Evolutionary conservation across 2,797 vertebrate species (phyloP).

Genomic region (Coendou prehensilis): DNA sequence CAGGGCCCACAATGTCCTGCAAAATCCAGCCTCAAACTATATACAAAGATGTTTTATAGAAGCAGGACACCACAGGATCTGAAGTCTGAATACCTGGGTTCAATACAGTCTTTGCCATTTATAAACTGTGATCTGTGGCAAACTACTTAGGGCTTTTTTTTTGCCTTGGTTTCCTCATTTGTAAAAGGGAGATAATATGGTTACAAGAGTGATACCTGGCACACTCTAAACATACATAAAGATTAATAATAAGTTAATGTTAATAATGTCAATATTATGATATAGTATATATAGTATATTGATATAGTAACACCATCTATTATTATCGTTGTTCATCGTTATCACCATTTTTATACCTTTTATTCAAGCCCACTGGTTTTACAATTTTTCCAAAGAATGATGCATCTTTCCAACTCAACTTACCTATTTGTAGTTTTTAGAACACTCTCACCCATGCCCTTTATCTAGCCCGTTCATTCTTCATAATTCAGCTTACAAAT

Average conservation of each 20-base stretch:
- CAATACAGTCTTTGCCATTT: conserved; percentile 49
- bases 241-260: not conserved
- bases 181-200: conserved; percentile 4
- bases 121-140: not conserved
- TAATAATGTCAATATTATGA: not conserved
- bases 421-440: not conserved
- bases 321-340: not conserved
- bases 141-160: not conserved
- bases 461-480: not conserved
- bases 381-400: conserved; percentile 53
- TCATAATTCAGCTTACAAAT: not conserved
- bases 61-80: not conserved
- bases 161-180: conserved; percentile 6
- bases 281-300: not conserved
- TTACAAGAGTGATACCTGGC: not conserved
- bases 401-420: conserved; percentile 4
- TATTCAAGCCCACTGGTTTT: not conserved
- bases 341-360: not conserved
- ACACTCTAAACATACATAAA: not conserved
- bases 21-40: conserved; percentile 11
- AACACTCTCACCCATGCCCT: not conserved
- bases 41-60: not conserved
- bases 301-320: not conserved
- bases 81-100: not conserved
- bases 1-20: not conserved